Percentiles rank a stretch among this genome's conserved stretches.
phyloP scores from a whole-genome alignment of 2,797 vertebrate species.

The Spinibarbus caldwelli region DNA sequence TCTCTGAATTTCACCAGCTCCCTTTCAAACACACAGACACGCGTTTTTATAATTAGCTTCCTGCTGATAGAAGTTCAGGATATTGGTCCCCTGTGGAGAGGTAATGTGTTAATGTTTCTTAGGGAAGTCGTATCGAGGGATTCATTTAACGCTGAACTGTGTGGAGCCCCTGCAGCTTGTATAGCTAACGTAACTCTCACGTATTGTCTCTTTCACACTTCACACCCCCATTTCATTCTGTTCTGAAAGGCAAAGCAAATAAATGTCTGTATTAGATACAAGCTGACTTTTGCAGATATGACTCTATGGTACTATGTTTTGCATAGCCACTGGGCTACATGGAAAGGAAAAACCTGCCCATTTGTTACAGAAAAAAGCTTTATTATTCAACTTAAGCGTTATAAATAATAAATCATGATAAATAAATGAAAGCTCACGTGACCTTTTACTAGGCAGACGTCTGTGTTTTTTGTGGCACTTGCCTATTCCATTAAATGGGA shows the following conservation, averaged over 20 bases:
- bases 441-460: background rate
- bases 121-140: slow-evolving; percentile 42
- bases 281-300: background rate
- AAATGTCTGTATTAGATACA: background rate
- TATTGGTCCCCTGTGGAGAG: slow-evolving; percentile 57
- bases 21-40: slow-evolving; percentile 43
- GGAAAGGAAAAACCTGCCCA: slow-evolving; percentile 18
- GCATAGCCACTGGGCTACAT: background rate
- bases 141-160: slow-evolving; percentile 42
- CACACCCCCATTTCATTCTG: background rate
- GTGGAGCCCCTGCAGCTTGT: slow-evolving; percentile 25
- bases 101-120: slow-evolving; percentile 61
- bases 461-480: slow-evolving; percentile 3
- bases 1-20: slow-evolving; percentile 18
- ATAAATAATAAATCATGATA: slow-evolving; percentile 14
- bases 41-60: slow-evolving; percentile 59
- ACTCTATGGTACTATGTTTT: background rate
- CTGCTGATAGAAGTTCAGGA: slow-evolving; percentile 60
- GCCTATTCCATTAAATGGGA: slow-evolving; percentile 16
- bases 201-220: background rate
- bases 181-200: slow-evolving; percentile 29
- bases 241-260: background rate
- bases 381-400: background rate
- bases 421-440: background rate
- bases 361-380: slow-evolving; percentile 8